phyloP scores from a whole-genome alignment of 2,888 invertebrate species.

The Cosmopolites sordidus region DNA sequence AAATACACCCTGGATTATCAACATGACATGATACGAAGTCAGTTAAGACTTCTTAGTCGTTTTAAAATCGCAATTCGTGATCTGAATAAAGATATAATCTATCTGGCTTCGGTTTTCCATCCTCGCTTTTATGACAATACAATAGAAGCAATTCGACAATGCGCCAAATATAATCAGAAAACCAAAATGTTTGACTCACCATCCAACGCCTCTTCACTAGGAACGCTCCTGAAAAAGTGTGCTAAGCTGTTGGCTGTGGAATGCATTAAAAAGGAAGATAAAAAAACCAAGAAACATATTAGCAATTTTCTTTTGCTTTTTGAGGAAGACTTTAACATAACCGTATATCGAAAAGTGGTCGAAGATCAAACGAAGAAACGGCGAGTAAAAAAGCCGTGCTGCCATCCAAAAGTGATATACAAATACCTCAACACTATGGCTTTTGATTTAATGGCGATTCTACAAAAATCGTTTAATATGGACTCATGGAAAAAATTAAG shows the following conservation, averaged over 20 bases:
- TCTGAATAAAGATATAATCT: too few relatives aligned
- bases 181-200: neutral
- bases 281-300: conserved; percentile 10
- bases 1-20: too few relatives aligned
- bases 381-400: conserved; percentile 13
- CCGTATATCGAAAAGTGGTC: conserved; percentile 8
- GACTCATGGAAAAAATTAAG: conserved; percentile 9
- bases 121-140: conserved; percentile 9
- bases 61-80: too few relatives aligned
- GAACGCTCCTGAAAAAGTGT: too few relatives aligned
- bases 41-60: too few relatives aligned
- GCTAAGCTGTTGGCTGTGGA: conserved; percentile 9
- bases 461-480: neutral
- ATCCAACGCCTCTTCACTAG: conserved; percentile 12
- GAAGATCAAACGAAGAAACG: conserved; percentile 15
- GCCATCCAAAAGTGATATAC: conserved; percentile 17
- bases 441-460: too few relatives aligned
- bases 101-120: too few relatives aligned
- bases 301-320: conserved; percentile 22
- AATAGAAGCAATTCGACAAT: conserved; percentile 14
- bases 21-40: too few relatives aligned
- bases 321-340: conserved; percentile 11
- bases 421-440: too few relatives aligned
- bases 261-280: conserved; percentile 16
- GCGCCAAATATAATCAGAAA: neutral